phyloP scores from a whole-genome alignment of 1,140 invertebrate genomes.

The Matsumurasca onukii region DNA sequence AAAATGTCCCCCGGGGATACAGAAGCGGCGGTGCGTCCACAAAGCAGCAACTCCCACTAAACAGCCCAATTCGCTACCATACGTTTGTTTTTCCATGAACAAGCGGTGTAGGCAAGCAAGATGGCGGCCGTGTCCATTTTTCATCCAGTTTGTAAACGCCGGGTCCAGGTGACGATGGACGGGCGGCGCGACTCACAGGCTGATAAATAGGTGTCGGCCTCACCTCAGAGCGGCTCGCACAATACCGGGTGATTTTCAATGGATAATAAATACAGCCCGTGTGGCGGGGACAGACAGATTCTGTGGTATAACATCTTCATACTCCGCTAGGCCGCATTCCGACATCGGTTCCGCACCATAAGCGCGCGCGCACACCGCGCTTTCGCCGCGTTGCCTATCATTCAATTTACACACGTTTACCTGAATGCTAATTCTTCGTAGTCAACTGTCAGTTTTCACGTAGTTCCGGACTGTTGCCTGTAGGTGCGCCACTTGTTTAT shows the following conservation, averaged over 20 bases:
- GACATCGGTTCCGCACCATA: conserved; percentile 17
- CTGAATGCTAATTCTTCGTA: no score
- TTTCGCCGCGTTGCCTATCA: no score
- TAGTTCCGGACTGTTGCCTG: no score
- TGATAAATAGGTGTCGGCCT: conserved; percentile 9
- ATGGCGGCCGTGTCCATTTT: conserved; percentile 19
- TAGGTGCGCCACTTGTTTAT: no score
- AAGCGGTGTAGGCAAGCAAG: not conserved
- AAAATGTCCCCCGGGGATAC: no score
- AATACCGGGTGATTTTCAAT: conserved; percentile 25
- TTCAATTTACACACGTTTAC: no score
- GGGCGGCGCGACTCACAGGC: conserved; percentile 4
- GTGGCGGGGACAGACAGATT: conserved; percentile 16
- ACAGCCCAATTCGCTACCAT: conserved; percentile 13
- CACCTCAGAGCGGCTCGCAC: not conserved
- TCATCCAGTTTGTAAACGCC: not conserved
- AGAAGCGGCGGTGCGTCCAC: not conserved
- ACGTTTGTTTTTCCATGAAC: conserved; percentile 20
- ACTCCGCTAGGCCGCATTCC: conserved; percentile 19
- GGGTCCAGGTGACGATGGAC: not conserved
- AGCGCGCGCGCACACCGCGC: no score
- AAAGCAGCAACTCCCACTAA: no score
- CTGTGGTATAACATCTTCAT: conserved; percentile 26
- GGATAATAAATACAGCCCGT: conserved; percentile 22
- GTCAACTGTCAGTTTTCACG: no score